phyloP scores from a whole-genome alignment of 2,888 invertebrate genomes.

The Nephrotoma guestfalica region DNA sequence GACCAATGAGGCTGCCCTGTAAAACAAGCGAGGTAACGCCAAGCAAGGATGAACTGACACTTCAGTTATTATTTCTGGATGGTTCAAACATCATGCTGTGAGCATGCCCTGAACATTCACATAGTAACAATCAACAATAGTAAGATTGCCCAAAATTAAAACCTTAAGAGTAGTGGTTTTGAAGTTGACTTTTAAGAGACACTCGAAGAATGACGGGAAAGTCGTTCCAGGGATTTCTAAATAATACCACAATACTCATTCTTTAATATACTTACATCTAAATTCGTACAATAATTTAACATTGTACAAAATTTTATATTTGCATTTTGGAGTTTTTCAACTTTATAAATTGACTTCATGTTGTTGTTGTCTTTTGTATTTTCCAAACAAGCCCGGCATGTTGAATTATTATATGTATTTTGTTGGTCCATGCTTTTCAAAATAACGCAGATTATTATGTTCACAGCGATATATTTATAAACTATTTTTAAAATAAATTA shows the following conservation, averaged over 20 bases:
- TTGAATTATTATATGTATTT: background rate
- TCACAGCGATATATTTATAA: background rate
- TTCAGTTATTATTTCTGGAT: too few relatives aligned
- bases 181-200: too few relatives aligned
- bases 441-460: background rate
- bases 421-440: background rate
- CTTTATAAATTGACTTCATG: background rate
- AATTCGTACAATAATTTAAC: background rate
- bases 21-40: background rate
- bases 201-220: too few relatives aligned
- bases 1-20: too few relatives aligned
- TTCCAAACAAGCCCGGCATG: background rate
- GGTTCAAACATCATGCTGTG: too few relatives aligned
- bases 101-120: too few relatives aligned
- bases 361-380: background rate
- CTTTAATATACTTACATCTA: background rate
- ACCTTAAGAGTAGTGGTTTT: too few relatives aligned
- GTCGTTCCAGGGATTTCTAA: background rate
- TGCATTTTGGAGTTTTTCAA: background rate
- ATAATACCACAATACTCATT: slow-evolving; percentile 15
- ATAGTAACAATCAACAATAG: too few relatives aligned
- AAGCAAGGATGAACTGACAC: too few relatives aligned
- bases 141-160: too few relatives aligned
- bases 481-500: background rate
- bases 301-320: background rate